phyloP scores from a whole-genome alignment of 2,888 invertebrate genomes.

The Sisyra terminalis region DNA sequence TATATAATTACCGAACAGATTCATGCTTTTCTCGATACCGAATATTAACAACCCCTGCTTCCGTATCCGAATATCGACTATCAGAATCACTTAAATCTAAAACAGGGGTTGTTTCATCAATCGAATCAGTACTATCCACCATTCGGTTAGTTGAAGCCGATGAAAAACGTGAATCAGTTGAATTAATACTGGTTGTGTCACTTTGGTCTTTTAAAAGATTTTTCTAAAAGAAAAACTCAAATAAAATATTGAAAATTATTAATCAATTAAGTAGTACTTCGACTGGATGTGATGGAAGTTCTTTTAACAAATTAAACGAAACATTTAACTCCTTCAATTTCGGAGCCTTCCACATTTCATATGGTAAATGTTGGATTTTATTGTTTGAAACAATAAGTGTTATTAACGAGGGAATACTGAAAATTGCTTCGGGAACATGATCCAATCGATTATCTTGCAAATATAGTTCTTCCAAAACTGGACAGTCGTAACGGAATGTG shows the following conservation, averaged over 20 bases:
- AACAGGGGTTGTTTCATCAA: slow-evolving; percentile 6
- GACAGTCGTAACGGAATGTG: slow-evolving; percentile 42
- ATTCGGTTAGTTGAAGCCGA: neutral
- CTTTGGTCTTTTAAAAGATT: slow-evolving; percentile 3
- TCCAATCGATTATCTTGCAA: slow-evolving; percentile 84
- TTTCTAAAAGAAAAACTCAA: neutral
- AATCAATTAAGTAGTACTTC: slow-evolving; percentile 19
- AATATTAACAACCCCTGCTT: slow-evolving; percentile 12
- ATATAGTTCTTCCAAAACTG: slow-evolving; percentile 76
- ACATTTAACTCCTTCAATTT: slow-evolving; percentile 76
- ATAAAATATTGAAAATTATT: neutral
- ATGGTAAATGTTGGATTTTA: slow-evolving; percentile 68
- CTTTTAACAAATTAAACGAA: slow-evolving; percentile 71
- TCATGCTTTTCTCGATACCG: slow-evolving; percentile 25
- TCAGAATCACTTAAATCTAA: slow-evolving; percentile 8
- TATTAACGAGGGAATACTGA: slow-evolving; percentile 58
- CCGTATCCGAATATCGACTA: slow-evolving; percentile 4
- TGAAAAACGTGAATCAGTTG: slow-evolving; percentile 2
- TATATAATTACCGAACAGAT: slow-evolving; percentile 20
- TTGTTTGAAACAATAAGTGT: slow-evolving; percentile 90
- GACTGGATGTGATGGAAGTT: slow-evolving; percentile 46
- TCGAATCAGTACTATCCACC: slow-evolving; percentile 1
- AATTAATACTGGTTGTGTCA: slow-evolving; percentile 2
- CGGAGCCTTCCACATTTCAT: slow-evolving; percentile 72
- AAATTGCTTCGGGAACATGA: slow-evolving; percentile 63